Evolutionary conservation across 2,797 vertebrate genomes (phyloP), one percentile per base, ranked within the genome.

Genomic region (Limosa lapponica): DNA sequence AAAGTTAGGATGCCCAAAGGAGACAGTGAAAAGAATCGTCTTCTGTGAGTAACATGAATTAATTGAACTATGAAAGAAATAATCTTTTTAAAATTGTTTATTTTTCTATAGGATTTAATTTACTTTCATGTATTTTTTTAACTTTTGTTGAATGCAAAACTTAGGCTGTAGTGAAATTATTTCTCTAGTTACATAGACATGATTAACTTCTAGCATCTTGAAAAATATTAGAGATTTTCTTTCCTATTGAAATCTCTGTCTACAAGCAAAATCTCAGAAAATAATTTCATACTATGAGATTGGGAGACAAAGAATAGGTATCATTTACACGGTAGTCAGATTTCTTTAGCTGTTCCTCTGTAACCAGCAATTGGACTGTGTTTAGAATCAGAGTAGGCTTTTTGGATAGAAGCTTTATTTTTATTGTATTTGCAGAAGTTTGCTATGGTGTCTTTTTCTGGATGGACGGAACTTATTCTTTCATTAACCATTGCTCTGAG

Each of bases 11-110:
- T 62, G 27, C 39, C 36, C 48, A 88, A 28, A 28, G 41, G 54
- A 89, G 24, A 70, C 67, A 92, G 32, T 84, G 59, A 82, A 89
- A 89, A 92, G 36, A 89, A 94, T 73, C 9, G 66, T 59, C 25
- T 88, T 87, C 67, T 80, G 11, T 58, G 37, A 92, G 57, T 88
- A 81, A 54, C 3, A 36, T 49, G 1, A 80, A 77, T 82, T 87
- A 91, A 83, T 32, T 71, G 19, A 92, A 61, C 10, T 72, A 27
- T 48, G 24, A 90, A 94, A 79, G 13, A 83, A 94, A 46, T 43
- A 46, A 41, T 30, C 8, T 75, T 79, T 46, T 70, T 32, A 84
- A 82, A 43, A 51, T 1, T 36, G 4, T 67, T 90, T 80, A 24
- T 51, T 85, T 93, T 94, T 46, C 16, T 16, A 46, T 22, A 54